Evolutionary conservation across 2,888 invertebrate species (phyloP).

Genomic region (Parnassius mnemosyne): DNA sequence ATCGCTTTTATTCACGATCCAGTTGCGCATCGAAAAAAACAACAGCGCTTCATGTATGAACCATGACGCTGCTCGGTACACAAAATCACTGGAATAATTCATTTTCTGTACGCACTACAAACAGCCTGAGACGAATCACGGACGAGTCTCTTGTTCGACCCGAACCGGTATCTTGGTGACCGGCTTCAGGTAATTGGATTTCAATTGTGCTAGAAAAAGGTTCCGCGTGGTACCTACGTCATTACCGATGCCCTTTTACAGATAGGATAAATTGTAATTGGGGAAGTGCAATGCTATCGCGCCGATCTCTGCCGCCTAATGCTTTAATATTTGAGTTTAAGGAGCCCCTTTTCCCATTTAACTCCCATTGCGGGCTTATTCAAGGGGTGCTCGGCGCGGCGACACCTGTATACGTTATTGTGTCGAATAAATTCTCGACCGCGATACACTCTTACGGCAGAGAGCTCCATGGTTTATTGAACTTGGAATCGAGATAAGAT

Average conservation of each 20-base stretch:
- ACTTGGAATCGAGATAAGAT: constrained; percentile 65
- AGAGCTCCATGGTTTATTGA: constrained; percentile 70
- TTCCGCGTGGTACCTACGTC: constrained; percentile 61
- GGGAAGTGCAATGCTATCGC: constrained; percentile 62
- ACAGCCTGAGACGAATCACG: constrained; percentile 72
- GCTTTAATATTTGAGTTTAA: constrained; percentile 59
- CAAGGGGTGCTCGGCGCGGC: constrained; percentile 63
- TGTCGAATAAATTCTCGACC: constrained; percentile 67
- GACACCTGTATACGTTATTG: constrained; percentile 79
- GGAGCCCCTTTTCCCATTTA: constrained; percentile 61
- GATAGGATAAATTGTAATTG: constrained; percentile 73
- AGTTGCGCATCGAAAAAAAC: constrained; percentile 66
- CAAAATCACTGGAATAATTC: constrained; percentile 79
- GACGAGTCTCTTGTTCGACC: constrained; percentile 60
- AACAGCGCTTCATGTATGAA: constrained; percentile 80
- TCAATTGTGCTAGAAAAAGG: constrained; percentile 73
- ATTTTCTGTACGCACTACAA: constrained; percentile 78
- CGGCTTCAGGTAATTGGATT: constrained; percentile 78
- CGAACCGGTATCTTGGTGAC: constrained; percentile 57
- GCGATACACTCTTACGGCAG: constrained; percentile 55
- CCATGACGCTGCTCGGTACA: constrained; percentile 72
- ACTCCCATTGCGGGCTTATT: constrained; percentile 65
- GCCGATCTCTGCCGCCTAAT: constrained; percentile 65
- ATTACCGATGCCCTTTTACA: constrained; percentile 75
- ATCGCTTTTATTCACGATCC: constrained; percentile 60